Evolutionary conservation across 2,113 vertebrate genomes (phyloP), one percentile per base, ranked within the genome.

Genomic region (Lamprologus ornatipinnis): DNA sequence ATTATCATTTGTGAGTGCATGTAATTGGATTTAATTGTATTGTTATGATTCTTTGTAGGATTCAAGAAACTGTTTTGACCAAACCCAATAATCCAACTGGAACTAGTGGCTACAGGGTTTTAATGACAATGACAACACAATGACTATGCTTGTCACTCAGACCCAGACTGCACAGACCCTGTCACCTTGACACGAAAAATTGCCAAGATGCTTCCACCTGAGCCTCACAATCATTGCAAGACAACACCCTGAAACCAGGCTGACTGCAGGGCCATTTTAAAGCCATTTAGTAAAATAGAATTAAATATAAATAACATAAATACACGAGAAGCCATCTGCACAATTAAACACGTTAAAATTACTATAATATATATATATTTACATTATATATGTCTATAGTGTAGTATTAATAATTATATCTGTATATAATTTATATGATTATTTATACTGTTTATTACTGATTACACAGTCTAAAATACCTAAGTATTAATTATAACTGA

Each of bases 151-250:
- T 65, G 88, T 84, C 86, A 84, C 40, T 55, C 28, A 42, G 85
- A 57, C 54, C 84, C 82, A 68, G 3, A 37, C 33, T 68, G 63
- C 63, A 68, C 84, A 12, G 35, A 28, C 28, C 21, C 65, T 11
- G 42, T 82, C 81, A 85, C 73, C 80, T 85, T 65, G 53, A 82
- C 54, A 37, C 26, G 37, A 85, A 81, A 31, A 75, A 87, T 17
- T 45, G 83, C 47, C 58, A 47, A 54, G 40, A 82, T 33, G 7
- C 51, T 54, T 88, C 87, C 89, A 91, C 87, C 89, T 90, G 91
- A 90, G 87, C 83, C 84, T 81, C 80, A 55, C 49, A 33, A 37
- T 45, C 51, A 63, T 2, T 21, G 37, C 28, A 82, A 42, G 68
- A 84, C 85, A 89, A 85, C 80, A 85, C 1, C 85, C 80, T 31